phyloP scores from a whole-genome alignment of 2,797 vertebrate species.

The Trachops cirrhosus region DNA sequence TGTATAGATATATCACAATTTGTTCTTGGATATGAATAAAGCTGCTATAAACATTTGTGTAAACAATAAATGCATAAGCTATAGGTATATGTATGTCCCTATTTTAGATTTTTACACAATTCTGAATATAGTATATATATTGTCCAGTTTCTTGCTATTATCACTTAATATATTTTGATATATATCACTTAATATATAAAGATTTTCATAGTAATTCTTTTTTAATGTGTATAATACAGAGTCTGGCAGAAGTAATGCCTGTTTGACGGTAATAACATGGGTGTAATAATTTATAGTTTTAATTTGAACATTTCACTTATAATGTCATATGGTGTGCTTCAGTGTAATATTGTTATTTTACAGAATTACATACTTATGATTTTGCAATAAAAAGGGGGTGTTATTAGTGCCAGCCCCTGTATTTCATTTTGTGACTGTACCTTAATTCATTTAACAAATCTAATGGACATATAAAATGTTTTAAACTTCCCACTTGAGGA shows the following conservation, averaged over 20 bases:
- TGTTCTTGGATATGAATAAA: background rate
- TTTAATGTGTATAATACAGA: background rate
- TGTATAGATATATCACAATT: background rate
- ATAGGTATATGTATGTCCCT: background rate
- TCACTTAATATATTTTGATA: background rate
- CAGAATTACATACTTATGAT: too few species aligned
- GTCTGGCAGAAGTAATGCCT: too few species aligned
- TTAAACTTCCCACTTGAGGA: background rate
- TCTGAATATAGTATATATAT: background rate
- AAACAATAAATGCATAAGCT: background rate
- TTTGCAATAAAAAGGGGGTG: too few species aligned
- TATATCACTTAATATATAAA: background rate
- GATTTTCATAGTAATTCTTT: constrained; percentile 2
- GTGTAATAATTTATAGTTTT: too few species aligned
- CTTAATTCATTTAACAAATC: background rate
- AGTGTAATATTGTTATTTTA: too few species aligned
- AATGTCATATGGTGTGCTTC: too few species aligned
- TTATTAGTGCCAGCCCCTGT: too few species aligned
- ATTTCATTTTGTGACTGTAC: background rate
- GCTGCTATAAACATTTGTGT: background rate
- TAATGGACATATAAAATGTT: background rate
- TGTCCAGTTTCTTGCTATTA: background rate
- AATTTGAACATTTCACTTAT: too few species aligned
- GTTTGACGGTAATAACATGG: too few species aligned
- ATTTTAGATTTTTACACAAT: background rate